Evolutionary conservation across 2,113 vertebrate species (phyloP).

Genomic region (Nycticorax nycticorax): DNA sequence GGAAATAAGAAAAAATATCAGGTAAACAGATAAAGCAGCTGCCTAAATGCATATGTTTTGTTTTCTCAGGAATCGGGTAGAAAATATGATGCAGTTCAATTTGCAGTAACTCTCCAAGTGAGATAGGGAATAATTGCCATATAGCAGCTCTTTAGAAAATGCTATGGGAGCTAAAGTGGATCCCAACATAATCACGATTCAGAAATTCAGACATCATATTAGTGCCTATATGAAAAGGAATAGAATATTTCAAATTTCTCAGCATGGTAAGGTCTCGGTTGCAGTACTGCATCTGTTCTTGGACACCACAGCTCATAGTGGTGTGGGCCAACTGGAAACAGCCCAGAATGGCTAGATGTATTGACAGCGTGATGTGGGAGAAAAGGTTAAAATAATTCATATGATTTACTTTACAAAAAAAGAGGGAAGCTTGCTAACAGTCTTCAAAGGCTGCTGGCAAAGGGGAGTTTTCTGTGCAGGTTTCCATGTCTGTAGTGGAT

Average conservation of each 20-base stretch:
- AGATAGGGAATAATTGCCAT: neutral
- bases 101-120: neutral
- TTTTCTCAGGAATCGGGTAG: neutral
- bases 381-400: neutral
- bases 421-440: neutral
- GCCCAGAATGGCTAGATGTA: neutral
- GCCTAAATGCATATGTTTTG: neutral
- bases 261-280: neutral
- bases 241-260: neutral
- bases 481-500: neutral
- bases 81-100: neutral
- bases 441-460: neutral
- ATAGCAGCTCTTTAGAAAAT: conserved; percentile 3
- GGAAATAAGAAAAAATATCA: neutral
- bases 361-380: neutral
- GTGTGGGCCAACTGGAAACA: neutral
- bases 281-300: neutral
- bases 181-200: neutral
- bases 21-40: neutral
- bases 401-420: neutral
- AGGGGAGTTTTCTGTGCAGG: neutral
- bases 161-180: neutral
- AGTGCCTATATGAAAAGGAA: neutral
- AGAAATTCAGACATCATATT: neutral
- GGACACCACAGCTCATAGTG: neutral